Percentiles rank a stretch among this genome's conserved stretches.
Evolutionary conservation across 92 coral and sea anemone species (phyloP).

Genomic region (Umimayanthus chanpuru): DNA sequence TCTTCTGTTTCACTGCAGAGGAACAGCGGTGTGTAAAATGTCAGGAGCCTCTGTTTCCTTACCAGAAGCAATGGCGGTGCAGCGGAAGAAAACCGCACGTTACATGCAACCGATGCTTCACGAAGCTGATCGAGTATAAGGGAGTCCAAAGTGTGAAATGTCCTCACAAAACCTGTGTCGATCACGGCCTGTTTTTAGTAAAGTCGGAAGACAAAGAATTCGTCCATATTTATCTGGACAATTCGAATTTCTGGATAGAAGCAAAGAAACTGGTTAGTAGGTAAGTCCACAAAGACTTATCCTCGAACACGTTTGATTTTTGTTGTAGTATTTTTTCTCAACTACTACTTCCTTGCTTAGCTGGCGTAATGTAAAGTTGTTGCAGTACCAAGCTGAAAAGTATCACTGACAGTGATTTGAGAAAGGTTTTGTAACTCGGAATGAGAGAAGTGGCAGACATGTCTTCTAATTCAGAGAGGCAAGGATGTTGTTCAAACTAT

Average conservation of each 20-base stretch:
- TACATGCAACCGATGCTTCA: background rate
- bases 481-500: no score
- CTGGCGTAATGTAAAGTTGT: no score
- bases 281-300: background rate
- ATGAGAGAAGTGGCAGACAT: no score
- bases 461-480: no score
- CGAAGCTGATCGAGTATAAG: background rate
- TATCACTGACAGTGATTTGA: no score
- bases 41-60: background rate
- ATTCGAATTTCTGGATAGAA: background rate
- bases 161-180: background rate
- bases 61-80: background rate
- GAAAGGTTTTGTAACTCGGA: no score
- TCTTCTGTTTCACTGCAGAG: background rate
- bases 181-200: background rate
- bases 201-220: background rate
- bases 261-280: background rate
- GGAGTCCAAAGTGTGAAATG: background rate
- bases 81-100: background rate
- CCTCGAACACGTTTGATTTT: no score
- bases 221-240: background rate
- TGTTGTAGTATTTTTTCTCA: no score
- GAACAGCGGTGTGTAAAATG: background rate
- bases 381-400: no score
- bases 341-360: no score